Conservation (phyloP, 2,888 invertebrate species). For the Scaptomyza reducta region DNA sequence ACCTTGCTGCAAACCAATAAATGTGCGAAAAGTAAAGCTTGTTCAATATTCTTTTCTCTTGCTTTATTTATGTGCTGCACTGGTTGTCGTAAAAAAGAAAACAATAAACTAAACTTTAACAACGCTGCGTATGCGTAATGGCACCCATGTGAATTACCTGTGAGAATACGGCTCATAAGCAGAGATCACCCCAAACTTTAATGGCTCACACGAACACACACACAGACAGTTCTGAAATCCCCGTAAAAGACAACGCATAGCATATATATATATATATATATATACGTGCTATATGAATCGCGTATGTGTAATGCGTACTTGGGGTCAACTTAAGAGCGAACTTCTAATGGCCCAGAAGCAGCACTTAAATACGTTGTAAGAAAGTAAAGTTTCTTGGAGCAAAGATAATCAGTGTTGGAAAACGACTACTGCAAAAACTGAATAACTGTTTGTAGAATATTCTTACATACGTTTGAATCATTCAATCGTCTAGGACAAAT, state of each 20-base stretch:
- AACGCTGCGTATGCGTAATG: slow-evolving; percentile 70
- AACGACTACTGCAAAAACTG: no score
- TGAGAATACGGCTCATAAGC: slow-evolving; percentile 15
- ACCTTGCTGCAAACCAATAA: slow-evolving; percentile 54
- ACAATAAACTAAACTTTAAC: slow-evolving; percentile 75
- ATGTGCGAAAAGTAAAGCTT: slow-evolving; percentile 43
- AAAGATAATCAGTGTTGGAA: background rate
- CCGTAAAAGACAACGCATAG: slow-evolving; percentile 23
- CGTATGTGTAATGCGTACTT: slow-evolving; percentile 8
- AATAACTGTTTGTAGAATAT: no score
- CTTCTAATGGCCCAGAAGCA: slow-evolving; percentile 6
- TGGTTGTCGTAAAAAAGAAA: slow-evolving; percentile 71
- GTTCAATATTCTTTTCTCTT: slow-evolving; percentile 6
- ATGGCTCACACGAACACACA: slow-evolving; percentile 18
- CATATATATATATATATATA: background rate
- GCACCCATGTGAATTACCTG: slow-evolving; percentile 61
- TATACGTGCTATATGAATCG: background rate
- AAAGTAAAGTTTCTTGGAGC: background rate
- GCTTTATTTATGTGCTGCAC: slow-evolving; percentile 63
- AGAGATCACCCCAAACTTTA: slow-evolving; percentile 28
- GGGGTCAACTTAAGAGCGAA: slow-evolving; percentile 10
- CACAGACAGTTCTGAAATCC: slow-evolving; percentile 1
- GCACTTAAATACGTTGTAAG: slow-evolving; percentile 2
- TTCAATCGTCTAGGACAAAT: no score
- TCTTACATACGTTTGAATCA: no score